Base-by-base conservation (phyloP, 2,797 vertebrate species). In the Valencia hispanica region DNA sequence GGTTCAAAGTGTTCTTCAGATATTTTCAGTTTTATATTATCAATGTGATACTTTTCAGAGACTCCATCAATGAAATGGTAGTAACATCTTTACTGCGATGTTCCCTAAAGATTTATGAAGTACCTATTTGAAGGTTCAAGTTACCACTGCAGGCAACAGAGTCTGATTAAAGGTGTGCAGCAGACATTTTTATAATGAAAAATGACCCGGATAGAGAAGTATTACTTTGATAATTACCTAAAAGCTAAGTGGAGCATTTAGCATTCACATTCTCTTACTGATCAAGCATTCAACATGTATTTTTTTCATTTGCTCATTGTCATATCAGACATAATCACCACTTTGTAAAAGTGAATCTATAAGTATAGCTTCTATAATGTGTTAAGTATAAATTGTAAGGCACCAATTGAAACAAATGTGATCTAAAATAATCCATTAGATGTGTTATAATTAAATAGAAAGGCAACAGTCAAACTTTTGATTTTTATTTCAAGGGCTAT, bases 81-180 rank as follows among this genome's bases (percentile, higher is more conserved):
- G 36, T n/a, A n/a, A 66, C 36, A 20, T 22, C 20, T 66, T 66
- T 41, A 66, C 22, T 66, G 22, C 11, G 11, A 66, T 14, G 39
- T 25, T 12, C 2, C 22, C 36, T 41, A 14, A 41, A 41, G 36
- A 66, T 66, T 66, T 66, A 66, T 66, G 22, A 66, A 66, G 63
- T 41, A 66, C 36, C 12, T 41, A n/a, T 41, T 66, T 66, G 63
- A n/a, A n/a, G 22, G 22, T 22, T 15, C 22, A 12, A 3, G 14
- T 66, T 66, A 41, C 63, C 63, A 66, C 63, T 66, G 39, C 63
- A 41, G 63, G 39, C 63, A 41, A 36, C 63, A 41, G 22, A 41
- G 85, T 82, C 88, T 75, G 88, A 86, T 84, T 50, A 78, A 83
- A 85, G 81, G 69, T 41, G 20, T 66, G 63, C 32, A 63, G 61